Base-by-base conservation (phyloP, 2,797 vertebrate species). In the Melanotaenia maccullochi region DNA sequence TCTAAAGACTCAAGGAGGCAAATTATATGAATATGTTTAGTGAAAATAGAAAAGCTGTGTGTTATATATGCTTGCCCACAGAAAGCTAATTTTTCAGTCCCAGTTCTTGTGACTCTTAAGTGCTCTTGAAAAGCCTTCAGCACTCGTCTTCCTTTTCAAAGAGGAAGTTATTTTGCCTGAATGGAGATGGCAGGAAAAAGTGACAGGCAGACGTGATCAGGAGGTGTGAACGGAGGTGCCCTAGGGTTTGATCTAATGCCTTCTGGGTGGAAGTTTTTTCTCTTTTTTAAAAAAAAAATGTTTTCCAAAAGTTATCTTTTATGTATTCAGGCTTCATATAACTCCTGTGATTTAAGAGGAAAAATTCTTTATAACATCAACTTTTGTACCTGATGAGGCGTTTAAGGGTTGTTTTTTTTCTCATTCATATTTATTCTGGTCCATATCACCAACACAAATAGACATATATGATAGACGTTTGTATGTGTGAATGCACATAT, bases 81-180 rank as follows among this genome's bases (percentile, higher is more conserved):
- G 85, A 73, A 71, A 61, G 33, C 54, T 4, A 47, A 69, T 76
- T 44, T 69, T 62, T 67, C 18, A 78, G 59, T 71, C 73, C 38
- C 54, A 72, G 38, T 77, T 85, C 73, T 82, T 79, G 83, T 84
- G 33, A 84, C 81, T 88, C 60, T 68, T 71, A 75, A 82, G 75
- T 73, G 66, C 71, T 65, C 68, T 75, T 82, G 60, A 85, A 80
- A 85, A 78, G 66, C 81, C 68, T 73, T 73, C 24, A 81, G 76
- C 73, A 7, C 35, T 35, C 54, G 60, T 82, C 85, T 86, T 82
- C 28, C 66, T 78, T 84, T 85, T 87, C 73, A 86, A 86, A 86
- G 20, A 60, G 56, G 36, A 77, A 70, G 63, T 79, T 71, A 47
- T 80, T 85, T 72, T 54, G 81, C 68, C 67, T 79, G 62, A 75